phyloP scores from a whole-genome alignment of 2,797 vertebrate genomes.

The Echeneis naucrates region DNA sequence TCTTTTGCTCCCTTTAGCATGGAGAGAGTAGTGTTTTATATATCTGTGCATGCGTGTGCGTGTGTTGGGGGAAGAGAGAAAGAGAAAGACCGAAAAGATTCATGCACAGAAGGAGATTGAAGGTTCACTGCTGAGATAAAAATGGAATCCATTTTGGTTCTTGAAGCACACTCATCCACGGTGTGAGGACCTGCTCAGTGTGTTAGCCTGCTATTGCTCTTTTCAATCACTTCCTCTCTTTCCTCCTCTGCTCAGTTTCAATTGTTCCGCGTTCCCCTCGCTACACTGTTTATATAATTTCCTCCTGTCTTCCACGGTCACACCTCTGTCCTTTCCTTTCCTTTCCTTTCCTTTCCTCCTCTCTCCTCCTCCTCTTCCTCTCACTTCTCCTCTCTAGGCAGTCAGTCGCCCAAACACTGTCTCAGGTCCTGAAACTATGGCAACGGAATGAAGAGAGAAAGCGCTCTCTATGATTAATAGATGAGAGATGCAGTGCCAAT shows the following conservation, averaged over 20 bases:
- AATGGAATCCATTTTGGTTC: conserved; percentile 83
- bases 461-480: conserved; percentile 98
- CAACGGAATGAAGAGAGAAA: conserved; percentile 98
- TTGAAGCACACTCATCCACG: conserved; percentile 69
- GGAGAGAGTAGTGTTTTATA: conserved; percentile 15
- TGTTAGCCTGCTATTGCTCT: conserved; percentile 66
- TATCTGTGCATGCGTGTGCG: conserved; percentile 3
- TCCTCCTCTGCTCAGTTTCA: conserved; percentile 78
- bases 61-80: conserved; percentile 8
- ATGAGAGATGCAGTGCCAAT: conserved; percentile 95
- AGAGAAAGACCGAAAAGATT: conserved; percentile 55
- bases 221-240: conserved; percentile 82
- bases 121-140: conserved; percentile 78
- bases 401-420: conserved; percentile 94
- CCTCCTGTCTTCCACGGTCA: conserved; percentile 46
- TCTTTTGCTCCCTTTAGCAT: conserved; percentile 61
- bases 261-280: conserved; percentile 58
- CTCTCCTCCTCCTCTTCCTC: conserved; percentile 72
- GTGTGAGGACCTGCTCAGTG: conserved; percentile 61
- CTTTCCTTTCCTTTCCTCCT: conserved; percentile 70
- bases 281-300: conserved; percentile 52
- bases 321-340: conserved; percentile 60
- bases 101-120: conserved; percentile 57
- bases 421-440: conserved; percentile 99
- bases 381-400: conserved; percentile 88